Percentiles rank a stretch among this genome's conserved stretches.
Evolutionary conservation across 92 coral and sea anemone genomes (phyloP).

Genomic region (Epizoanthus scotinus): DNA sequence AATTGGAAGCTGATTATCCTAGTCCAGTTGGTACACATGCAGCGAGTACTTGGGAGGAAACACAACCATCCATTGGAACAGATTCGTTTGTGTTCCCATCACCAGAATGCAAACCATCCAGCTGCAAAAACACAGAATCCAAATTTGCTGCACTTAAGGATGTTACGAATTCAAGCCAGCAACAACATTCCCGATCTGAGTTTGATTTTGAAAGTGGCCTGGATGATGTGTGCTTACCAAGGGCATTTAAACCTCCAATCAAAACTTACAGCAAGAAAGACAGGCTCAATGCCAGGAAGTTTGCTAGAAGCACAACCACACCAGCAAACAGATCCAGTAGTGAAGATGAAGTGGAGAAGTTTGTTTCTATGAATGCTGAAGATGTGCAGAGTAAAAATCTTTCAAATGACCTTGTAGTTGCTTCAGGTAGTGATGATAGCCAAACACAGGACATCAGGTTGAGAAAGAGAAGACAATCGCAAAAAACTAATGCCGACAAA

Average conservation of each 20-base stretch:
- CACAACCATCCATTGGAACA: slow-evolving; percentile 40
- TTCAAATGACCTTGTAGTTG: neutral
- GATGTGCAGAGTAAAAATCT: neutral
- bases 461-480: neutral
- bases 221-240: neutral
- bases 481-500: neutral
- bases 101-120: slow-evolving; percentile 16
- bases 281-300: slow-evolving; percentile 22
- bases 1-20: neutral
- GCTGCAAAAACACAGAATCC: neutral
- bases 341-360: neutral
- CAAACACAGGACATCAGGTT: neutral
- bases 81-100: slow-evolving; percentile 52
- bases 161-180: neutral
- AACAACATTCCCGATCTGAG: slow-evolving; percentile 7
- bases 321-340: neutral
- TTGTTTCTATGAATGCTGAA: neutral
- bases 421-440: neutral
- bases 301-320: neutral
- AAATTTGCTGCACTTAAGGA: neutral
- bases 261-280: slow-evolving; percentile 16
- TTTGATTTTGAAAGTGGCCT: slow-evolving; percentile 26
- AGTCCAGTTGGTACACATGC: neutral
- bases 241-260: neutral
- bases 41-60: slow-evolving; percentile 44